phyloP scores from a whole-genome alignment of 37 sponge, comb jelly and placozoan genomes.

The Diacarnus erythraeanus region DNA sequence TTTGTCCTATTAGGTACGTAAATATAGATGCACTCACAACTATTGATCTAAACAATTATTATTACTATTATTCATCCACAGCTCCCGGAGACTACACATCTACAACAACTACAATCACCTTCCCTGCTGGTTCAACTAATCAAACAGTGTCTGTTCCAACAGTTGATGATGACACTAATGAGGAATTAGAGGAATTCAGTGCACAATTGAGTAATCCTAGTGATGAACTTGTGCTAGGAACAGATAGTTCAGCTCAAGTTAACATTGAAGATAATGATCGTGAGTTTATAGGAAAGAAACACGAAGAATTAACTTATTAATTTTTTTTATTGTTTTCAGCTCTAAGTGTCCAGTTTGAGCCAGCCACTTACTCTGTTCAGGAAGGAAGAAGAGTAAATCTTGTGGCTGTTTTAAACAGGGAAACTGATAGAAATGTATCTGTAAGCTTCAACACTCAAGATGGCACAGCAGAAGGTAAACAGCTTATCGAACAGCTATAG shows the following conservation, averaged over 20 bases:
- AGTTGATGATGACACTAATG: constrained; percentile 29
- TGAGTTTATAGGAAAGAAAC: background rate
- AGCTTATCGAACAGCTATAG: no score
- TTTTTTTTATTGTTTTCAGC: no score
- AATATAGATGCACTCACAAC: no score
- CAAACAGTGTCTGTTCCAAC: constrained; percentile 12
- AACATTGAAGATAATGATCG: constrained; percentile 45
- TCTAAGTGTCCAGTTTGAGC: constrained; percentile 15
- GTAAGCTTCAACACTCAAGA: constrained; percentile 26
- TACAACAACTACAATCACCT: constrained; percentile 8
- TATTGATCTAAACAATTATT: no score
- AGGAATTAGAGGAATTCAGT: constrained; percentile 15
- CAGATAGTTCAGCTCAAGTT: constrained; percentile 2
- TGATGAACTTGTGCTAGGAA: background rate
- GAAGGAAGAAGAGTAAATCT: background rate
- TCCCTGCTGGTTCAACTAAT: background rate
- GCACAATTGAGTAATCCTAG: constrained; percentile 8
- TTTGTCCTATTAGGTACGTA: no score
- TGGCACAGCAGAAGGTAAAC: constrained; percentile 54
- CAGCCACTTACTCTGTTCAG: constrained; percentile 2
- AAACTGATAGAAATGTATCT: constrained; percentile 5
- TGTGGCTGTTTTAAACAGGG: background rate
- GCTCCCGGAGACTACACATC: no score
- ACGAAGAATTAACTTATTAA: background rate
- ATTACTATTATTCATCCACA: no score